Evolutionary conservation across 2,888 invertebrate genomes (phyloP).

Genomic region (Drosophila borealis): DNA sequence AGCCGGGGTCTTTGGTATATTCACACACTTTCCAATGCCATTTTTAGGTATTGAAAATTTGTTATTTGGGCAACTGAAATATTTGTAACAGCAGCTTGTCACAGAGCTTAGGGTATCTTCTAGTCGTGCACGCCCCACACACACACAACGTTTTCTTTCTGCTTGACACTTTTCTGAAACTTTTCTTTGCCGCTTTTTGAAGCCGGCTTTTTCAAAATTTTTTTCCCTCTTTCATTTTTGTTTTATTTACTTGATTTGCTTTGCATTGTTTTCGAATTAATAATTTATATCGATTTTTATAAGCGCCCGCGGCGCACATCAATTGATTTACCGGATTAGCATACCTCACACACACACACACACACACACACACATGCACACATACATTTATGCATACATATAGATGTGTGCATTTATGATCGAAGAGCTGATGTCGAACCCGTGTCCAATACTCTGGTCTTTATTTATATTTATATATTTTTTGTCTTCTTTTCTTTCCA

Average conservation of each 20-base stretch:
- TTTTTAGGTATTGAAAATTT: too few relatives aligned
- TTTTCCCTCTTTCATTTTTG: neutral
- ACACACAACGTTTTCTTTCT: conserved; percentile 23
- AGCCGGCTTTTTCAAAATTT: conserved; percentile 31
- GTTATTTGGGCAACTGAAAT: too few relatives aligned
- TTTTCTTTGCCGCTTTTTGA: conserved; percentile 59
- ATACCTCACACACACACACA: conserved; percentile 31
- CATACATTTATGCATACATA: neutral
- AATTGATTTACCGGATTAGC: conserved; percentile 80
- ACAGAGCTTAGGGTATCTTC: too few relatives aligned
- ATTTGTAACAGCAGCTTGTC: too few relatives aligned
- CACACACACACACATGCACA: neutral
- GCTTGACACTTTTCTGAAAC: conserved; percentile 46
- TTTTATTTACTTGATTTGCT: conserved; percentile 40
- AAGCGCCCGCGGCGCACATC: conserved; percentile 78
- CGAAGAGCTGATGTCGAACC: conserved; percentile 18
- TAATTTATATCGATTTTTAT: conserved; percentile 79
- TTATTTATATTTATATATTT: conserved; percentile 14
- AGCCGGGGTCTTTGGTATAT: too few relatives aligned
- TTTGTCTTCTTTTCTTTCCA: conserved; percentile 34
- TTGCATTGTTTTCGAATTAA: conserved; percentile 79
- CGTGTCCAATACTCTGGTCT: conserved; percentile 32
- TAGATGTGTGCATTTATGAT: conserved; percentile 33
- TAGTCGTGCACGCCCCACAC: too few relatives aligned
- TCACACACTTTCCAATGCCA: too few relatives aligned